These are phyloP conservation scores for Gila robusta DNA, from an alignment of 2,797 vertebrate species.

Conservation along the genomic window DNA sequence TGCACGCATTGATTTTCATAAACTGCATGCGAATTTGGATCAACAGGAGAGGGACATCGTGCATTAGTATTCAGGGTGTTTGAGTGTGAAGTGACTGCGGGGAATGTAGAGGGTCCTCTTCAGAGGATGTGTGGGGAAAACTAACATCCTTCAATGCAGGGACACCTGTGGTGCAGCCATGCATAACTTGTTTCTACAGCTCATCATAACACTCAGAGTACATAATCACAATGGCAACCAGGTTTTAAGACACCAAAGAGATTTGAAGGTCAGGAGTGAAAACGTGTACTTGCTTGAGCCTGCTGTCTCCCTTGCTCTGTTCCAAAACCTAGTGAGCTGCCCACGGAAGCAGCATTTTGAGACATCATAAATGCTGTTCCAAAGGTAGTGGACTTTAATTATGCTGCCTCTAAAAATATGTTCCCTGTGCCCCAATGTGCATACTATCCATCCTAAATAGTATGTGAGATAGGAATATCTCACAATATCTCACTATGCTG, in stretches of 20 bases:
- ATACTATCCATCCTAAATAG: neutral
- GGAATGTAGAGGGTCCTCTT: conserved; percentile 61
- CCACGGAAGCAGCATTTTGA: neutral
- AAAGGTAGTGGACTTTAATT: neutral
- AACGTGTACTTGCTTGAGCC: neutral
- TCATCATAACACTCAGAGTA: conserved; percentile 29
- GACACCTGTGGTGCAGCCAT: conserved; percentile 59
- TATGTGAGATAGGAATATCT: neutral
- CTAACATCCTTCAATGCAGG: conserved; percentile 77
- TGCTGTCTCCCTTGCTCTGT: conserved; percentile 2
- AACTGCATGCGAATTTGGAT: conserved; percentile 79
- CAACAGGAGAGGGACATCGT: conserved; percentile 77
- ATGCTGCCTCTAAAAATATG: neutral
- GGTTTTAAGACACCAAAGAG: conserved; percentile 40
- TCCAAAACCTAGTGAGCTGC: neutral
- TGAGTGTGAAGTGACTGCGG: conserved; percentile 67
- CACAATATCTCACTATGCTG: no score
- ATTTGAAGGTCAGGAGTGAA: conserved; percentile 41
- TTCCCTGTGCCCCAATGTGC: neutral
- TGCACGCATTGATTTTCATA: conserved; percentile 77
- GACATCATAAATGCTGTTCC: neutral
- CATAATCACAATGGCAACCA: conserved; percentile 29
- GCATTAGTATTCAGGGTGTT: conserved; percentile 76
- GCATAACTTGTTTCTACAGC: conserved; percentile 61
- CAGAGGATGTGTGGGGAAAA: conserved; percentile 67